phyloP scores from a whole-genome alignment of 2,113 vertebrate species.

The Thalassarche chlororhynchos region DNA sequence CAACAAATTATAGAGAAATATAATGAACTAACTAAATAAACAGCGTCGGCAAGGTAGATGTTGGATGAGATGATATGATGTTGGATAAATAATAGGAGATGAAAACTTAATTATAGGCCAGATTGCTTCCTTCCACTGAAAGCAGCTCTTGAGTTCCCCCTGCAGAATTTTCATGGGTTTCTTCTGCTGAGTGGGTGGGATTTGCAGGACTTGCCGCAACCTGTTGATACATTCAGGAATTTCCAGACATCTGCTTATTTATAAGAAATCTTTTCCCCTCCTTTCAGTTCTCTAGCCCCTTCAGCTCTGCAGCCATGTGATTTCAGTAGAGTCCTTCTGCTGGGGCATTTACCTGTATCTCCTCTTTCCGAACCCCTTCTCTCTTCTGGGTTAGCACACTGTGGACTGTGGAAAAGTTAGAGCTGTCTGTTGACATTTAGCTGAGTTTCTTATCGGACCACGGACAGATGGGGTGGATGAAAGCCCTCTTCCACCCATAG shows the following conservation, averaged over 20 bases:
- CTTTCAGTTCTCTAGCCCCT: background rate
- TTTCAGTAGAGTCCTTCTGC: background rate
- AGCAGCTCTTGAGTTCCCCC: constrained; percentile 57
- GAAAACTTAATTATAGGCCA: constrained; percentile 66
- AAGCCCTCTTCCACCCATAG: background rate
- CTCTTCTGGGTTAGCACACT: background rate
- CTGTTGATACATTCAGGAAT: background rate
- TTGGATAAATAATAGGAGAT: constrained; percentile 60
- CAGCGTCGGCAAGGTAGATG: constrained; percentile 61
- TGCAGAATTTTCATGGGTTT: constrained; percentile 48
- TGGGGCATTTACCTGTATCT: background rate
- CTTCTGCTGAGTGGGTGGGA: background rate
- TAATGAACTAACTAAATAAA: constrained; percentile 69
- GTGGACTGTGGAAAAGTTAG: background rate
- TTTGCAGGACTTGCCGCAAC: background rate
- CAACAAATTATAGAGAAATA: constrained; percentile 64
- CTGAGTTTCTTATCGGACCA: background rate
- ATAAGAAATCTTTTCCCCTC: background rate
- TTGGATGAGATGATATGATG: constrained; percentile 43
- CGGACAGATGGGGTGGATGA: background rate
- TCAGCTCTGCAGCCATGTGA: background rate
- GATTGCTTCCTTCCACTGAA: constrained; percentile 16
- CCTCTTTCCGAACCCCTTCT: background rate
- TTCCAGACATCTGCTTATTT: background rate
- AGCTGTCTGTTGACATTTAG: background rate